Base-by-base conservation (phyloP, 2,888 invertebrate genomes). In the Aricia artaxerxes region DNA sequence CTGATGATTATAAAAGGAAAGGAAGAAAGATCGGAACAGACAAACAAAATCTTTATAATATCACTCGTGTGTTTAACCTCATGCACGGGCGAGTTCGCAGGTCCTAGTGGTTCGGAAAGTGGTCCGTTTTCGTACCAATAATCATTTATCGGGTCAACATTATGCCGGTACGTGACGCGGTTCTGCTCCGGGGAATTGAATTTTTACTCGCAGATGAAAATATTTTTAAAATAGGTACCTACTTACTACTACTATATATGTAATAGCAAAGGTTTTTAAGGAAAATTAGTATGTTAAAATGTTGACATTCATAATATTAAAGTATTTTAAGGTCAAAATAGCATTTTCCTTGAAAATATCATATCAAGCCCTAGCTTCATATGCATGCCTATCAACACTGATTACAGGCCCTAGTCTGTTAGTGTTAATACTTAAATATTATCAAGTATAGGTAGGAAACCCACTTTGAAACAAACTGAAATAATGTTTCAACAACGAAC, bases 91-190 rank as follows among this genome's bases (percentile, higher is more conserved):
- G 80, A 81, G 79, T 83, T 84, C 81, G 81, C 81, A 84, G 87
- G 85, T 87, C 86, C 84, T 87, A 86, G 86, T 84, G 87, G 88
- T 87, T 87, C 81, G 84, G 85, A 84, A 86, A 87, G 84, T 84
- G 86, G 85, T 81, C 83, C 84, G 84, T 86, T 86, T 85, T 87
- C 86, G 84, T 83, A 82, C 87, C 86, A 88, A 90, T 90, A 90
- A 89, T 88, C 89, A 88, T 90, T 90, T 90, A 90, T 88, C 84
- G 87, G 84, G 83, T 81, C 84, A 83, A 84, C 87, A 84, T 86
- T 85, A 87, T 81, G 82, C 84, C 84, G 79, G 86, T 82, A 90
- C 90, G 90, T 90, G 90, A 89, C 83, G 84, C 79, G 89, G 83
- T 85, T 89, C 84, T 80, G 83, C 75, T 80, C 7, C 82, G 80